Conservation (phyloP, 2,113 vertebrate genomes). For the Gallinago paraguaiae region DNA sequence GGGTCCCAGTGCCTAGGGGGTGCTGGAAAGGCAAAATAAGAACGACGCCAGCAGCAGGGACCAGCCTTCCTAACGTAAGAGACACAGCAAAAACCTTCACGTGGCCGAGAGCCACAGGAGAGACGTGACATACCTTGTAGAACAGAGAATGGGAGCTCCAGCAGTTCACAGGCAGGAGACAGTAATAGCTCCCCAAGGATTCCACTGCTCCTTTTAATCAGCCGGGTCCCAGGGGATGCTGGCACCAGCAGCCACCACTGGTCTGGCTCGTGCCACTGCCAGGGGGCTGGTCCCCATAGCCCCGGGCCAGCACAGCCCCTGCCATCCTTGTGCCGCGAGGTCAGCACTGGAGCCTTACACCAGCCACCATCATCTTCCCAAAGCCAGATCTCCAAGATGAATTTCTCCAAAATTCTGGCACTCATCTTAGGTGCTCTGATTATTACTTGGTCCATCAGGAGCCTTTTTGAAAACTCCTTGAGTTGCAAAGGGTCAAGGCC, state of each 20-base stretch:
- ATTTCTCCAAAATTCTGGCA: neutral
- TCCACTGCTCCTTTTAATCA: slow-evolving; percentile 21
- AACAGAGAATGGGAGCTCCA: slow-evolving; percentile 56
- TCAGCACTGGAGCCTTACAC: neutral
- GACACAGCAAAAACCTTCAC: neutral
- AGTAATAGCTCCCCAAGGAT: slow-evolving; percentile 26
- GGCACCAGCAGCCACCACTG: neutral
- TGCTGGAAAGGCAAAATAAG: neutral
- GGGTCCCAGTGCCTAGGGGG: neutral
- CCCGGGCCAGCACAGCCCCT: neutral
- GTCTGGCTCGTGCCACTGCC: neutral
- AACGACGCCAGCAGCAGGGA: neutral
- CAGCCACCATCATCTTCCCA: neutral
- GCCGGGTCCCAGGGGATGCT: neutral
- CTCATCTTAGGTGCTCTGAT: neutral
- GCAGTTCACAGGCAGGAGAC: slow-evolving; percentile 18
- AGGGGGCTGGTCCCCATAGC: neutral
- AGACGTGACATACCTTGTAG: slow-evolving; percentile 52
- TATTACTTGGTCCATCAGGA: neutral
- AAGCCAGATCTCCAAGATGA: neutral
- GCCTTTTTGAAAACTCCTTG: neutral
- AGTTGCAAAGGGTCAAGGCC: neutral
- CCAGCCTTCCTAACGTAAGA: slow-evolving; percentile 10
- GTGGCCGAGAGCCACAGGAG: neutral
- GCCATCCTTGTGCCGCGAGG: fast-evolving